phyloP scores from a whole-genome alignment of 2,113 vertebrate genomes.

The Hyperoodon ampullatus region DNA sequence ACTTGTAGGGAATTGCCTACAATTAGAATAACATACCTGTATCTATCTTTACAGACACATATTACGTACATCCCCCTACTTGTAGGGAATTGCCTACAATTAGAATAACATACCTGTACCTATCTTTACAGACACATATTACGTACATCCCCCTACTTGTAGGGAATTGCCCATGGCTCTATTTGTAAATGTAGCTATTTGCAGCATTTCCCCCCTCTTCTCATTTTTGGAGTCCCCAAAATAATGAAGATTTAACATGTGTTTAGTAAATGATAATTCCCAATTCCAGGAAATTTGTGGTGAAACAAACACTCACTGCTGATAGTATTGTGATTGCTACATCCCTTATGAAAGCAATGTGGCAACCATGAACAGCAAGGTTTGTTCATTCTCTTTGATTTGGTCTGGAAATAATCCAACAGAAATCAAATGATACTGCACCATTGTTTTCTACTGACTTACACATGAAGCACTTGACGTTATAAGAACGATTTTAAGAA shows the following conservation, averaged over 20 bases:
- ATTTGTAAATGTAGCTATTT: background rate
- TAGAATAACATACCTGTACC: background rate
- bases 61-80: too few relatives aligned
- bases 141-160: background rate
- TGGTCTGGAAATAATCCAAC: constrained; percentile 4
- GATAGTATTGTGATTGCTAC: constrained; percentile 33
- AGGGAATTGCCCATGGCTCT: background rate
- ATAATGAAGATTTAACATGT: constrained; percentile 22
- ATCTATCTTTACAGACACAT: too few relatives aligned
- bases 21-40: background rate
- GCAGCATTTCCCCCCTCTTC: background rate
- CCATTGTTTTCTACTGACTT: background rate
- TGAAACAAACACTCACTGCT: constrained; percentile 9
- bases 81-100: background rate
- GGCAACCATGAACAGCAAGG: background rate
- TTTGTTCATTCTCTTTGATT: background rate
- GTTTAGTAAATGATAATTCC: constrained; percentile 45
- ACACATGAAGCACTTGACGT: background rate
- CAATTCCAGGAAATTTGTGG: constrained; percentile 43
- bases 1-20: too few relatives aligned
- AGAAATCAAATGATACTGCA: background rate
- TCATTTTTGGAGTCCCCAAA: background rate
- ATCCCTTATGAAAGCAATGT: constrained; percentile 39
- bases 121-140: background rate
- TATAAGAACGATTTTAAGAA: background rate